Evolutionary conservation across 1,140 invertebrate species (phyloP), one percentile per base, ranked within the genome.

Genomic region (Acromyrmex echinatior): DNA sequence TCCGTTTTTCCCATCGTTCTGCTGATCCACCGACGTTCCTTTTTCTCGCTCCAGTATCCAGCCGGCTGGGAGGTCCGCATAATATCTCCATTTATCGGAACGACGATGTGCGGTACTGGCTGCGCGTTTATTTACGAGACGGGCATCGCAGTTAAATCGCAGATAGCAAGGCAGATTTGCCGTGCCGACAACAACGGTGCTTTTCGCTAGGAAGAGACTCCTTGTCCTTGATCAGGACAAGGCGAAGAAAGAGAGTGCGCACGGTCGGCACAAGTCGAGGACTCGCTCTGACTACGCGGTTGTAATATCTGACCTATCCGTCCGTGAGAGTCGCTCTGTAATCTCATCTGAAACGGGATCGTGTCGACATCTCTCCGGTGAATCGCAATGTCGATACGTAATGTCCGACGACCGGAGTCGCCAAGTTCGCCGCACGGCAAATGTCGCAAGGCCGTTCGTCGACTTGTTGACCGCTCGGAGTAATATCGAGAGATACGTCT

Each of bases 401-500:
- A 80, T 28, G 77, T 35, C 49, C 78, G 28, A 9, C 49, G 58
- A 74, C 25, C 80, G 49, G 65, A 58, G 39, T 62, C 80, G 56
- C 28, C 58, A 66, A 85, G 86, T 86, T 87, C 86, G 62, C 68
- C 39, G 80, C 62, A 39, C 62, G 62, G 45, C 89, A 90, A 90
- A 88, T 89, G 84, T 91, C 89, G 89, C 89, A 91, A 91, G 89
- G 89, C 31, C 89, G 89, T 90, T 90, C 89, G 89, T 86, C 89
- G 88, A 88, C 89, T 45, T 63, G 58, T 31, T 56, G 63, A 14
- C 58, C 53, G 81, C 84, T 86, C 70, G 60, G 18, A 60, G 58
- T 25, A 49, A 76, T 76, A 62, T 84, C 80, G 70, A 18, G 58
- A 35, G n/a, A 76, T n/a, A 25, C 25, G 16, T 71, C 51, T 62